Base-by-base conservation (phyloP, 2,113 vertebrate species). In the Calypte anna region DNA sequence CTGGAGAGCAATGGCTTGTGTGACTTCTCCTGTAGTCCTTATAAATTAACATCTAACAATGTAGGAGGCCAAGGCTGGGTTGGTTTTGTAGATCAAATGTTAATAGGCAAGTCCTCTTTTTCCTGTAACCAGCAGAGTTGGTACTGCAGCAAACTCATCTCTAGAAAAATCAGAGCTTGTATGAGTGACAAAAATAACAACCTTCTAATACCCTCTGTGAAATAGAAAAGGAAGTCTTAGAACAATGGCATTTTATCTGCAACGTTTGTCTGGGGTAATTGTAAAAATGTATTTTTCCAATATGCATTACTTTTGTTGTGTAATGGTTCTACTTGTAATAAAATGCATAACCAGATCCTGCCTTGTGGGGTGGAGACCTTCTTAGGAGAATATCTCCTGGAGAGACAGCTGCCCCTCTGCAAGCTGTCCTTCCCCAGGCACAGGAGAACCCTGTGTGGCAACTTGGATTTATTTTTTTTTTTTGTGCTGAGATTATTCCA, bases 211-310 rank as follows among this genome's bases (percentile, higher is more conserved):
- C 81, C 82, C 38, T 75, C 82, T 94, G 82, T 95, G 88, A 91
- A 94, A 90, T 87, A 90, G 94, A 82, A 88, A 80, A 95, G 93
- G 90, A 88, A 95, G 93, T 91, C 90, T 77, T 92, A 48, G 68
- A 83, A 82, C 85, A 86, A 94, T 59, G 93, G 87, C 86, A n/a
- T 96, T 97, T 92, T 97, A 91, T 85, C 80, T 84, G 94, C 95
- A 88, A 15, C 81, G 64, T 97, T 95, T 93, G 91, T 94, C 94
- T 93, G 90, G 85, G 95, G 95, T 97, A 30, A 18, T 61, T 97
- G 96, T 97, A 96, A 96, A 97, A 97, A 97, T 97, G 96, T 98
- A 97, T 97, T 97, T 98, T 97, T 98, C 92, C 94, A 96, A 96
- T 94, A 96, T 61, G 94, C 96, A 92, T 96, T 95, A 97, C 87